Evolutionary conservation across 2,888 invertebrate species (phyloP).

Genomic region (Apotomis turbidana): DNA sequence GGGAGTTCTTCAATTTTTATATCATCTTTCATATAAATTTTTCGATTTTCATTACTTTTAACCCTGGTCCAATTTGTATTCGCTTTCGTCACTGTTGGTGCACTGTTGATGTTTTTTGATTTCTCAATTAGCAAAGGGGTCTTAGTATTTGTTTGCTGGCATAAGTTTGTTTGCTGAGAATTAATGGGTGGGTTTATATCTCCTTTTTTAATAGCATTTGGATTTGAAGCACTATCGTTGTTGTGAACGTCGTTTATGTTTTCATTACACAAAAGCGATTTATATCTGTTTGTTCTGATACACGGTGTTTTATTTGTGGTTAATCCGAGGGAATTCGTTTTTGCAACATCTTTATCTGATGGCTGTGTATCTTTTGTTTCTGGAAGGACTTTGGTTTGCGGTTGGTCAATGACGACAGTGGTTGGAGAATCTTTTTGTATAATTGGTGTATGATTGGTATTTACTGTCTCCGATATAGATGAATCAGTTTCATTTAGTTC

Average conservation of each 20-base stretch:
- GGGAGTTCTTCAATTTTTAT: constrained; percentile 60
- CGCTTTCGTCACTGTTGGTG: neutral
- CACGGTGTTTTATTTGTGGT: neutral
- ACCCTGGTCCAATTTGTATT: neutral
- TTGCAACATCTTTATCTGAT: neutral
- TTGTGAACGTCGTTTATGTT: neutral
- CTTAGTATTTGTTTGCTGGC: neutral
- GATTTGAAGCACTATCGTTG: neutral
- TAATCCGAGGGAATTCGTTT: neutral
- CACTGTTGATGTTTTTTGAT: neutral
- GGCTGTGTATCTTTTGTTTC: neutral
- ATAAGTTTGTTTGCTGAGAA: neutral
- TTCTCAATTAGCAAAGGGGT: neutral
- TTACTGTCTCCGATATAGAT: neutral
- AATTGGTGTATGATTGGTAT: neutral
- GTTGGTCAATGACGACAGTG: constrained; percentile 1
- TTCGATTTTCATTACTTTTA: constrained; percentile 40
- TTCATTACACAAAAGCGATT: constrained; percentile 10
- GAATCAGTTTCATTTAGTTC: neutral
- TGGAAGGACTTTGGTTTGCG: neutral
- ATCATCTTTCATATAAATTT: constrained; percentile 49
- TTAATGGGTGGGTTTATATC: neutral
- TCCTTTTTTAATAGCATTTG: neutral
- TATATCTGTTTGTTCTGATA: neutral
- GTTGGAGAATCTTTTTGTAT: neutral